phyloP scores from a whole-genome alignment of 2,797 vertebrate species.

The Premnoplex brunnescens region DNA sequence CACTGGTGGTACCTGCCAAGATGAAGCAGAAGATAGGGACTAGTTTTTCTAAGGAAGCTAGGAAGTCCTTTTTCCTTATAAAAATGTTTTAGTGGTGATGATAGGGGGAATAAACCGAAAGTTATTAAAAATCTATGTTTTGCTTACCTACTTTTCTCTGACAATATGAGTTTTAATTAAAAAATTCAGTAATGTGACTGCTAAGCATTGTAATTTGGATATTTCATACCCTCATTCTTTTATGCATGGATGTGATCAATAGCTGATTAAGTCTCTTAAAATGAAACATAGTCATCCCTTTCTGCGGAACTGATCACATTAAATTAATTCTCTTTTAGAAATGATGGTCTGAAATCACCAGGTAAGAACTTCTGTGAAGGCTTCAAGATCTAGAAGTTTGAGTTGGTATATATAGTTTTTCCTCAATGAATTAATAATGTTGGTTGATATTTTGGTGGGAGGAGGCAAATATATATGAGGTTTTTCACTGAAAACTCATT shows the following conservation, averaged over 20 bases:
- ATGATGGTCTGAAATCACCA: background rate
- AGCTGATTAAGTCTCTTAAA: background rate
- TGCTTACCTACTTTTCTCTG: background rate
- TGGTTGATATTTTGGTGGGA: background rate
- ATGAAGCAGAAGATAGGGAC: background rate
- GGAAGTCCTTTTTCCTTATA: background rate
- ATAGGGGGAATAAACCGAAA: background rate
- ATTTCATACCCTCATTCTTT: background rate
- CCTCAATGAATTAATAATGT: background rate
- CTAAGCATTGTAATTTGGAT: background rate
- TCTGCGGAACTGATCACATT: background rate
- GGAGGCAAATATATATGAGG: background rate
- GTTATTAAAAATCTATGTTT: background rate
- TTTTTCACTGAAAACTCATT: background rate
- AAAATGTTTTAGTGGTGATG: background rate
- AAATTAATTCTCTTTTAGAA: background rate
- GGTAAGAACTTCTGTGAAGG: background rate
- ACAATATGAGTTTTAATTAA: background rate
- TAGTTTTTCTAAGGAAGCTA: background rate
- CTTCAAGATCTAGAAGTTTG: background rate
- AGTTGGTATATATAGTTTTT: background rate
- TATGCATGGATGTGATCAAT: background rate
- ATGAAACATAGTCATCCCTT: background rate
- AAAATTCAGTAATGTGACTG: background rate
- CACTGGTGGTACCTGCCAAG: background rate